Conservation (phyloP, 2,113 vertebrate species). For the Rhipidura dahli region DNA sequence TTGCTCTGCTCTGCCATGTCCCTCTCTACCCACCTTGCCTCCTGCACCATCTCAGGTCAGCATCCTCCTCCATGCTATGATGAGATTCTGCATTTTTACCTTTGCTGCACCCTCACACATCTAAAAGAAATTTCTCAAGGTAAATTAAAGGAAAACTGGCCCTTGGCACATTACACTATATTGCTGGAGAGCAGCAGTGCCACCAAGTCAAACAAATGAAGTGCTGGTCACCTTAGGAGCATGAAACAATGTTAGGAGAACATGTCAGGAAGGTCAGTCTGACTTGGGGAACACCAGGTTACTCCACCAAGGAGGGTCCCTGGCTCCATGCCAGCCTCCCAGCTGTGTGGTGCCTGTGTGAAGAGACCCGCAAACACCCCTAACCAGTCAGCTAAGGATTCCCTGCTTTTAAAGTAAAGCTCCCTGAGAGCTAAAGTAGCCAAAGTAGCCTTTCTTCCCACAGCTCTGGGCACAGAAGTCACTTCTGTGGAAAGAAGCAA, state of each 20-base stretch:
- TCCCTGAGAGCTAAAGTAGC: neutral
- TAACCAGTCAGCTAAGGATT: neutral
- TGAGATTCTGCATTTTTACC: neutral
- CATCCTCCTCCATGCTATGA: neutral
- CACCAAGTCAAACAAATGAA: neutral
- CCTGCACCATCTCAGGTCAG: neutral
- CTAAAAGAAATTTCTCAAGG: neutral
- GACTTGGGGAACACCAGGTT: neutral
- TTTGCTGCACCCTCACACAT: neutral
- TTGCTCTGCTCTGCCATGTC: neutral
- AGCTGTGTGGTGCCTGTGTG: neutral
- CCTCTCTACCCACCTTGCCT: neutral
- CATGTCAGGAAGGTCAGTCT: neutral
- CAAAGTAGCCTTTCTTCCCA: neutral
- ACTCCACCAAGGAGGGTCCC: neutral
- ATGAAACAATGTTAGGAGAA: fast-evolving
- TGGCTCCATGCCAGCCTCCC: fast-evolving
- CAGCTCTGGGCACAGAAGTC: neutral
- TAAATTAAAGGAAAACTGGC: neutral
- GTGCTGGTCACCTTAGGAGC: neutral
- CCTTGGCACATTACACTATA: fast-evolving
- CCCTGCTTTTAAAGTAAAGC: neutral
- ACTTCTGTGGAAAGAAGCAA: neutral
- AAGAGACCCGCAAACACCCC: neutral
- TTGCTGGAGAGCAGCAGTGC: neutral